These are phyloP conservation scores for Syrrhaptes paradoxus DNA, from an alignment of 2,113 vertebrate species.

Conservation along the genomic window DNA sequence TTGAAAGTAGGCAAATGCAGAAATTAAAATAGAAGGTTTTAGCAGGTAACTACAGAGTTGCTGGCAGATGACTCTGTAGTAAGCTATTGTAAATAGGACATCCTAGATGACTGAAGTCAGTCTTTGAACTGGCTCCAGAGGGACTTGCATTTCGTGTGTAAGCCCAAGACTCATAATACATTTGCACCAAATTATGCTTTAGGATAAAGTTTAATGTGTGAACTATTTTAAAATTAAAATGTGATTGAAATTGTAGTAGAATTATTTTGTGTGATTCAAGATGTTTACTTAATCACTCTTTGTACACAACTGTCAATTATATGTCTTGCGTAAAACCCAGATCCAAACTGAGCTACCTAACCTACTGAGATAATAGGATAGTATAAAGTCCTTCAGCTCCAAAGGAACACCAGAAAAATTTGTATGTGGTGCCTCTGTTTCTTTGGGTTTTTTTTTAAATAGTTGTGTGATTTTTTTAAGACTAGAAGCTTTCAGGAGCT, in stretches of 20 bases:
- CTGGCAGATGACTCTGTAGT: slow-evolving; percentile 44
- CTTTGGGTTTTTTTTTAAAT: neutral
- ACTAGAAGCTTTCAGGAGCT: neutral
- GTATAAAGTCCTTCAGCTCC: neutral
- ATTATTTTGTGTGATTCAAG: slow-evolving; percentile 20
- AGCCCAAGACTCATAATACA: slow-evolving; percentile 18
- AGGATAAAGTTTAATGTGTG: slow-evolving; percentile 62
- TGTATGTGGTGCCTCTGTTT: neutral
- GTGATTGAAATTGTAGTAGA: slow-evolving; percentile 23
- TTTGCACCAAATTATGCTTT: slow-evolving; percentile 31
- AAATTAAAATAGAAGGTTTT: slow-evolving; percentile 62
- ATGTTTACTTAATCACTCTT: slow-evolving; percentile 41
- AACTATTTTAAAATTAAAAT: slow-evolving; percentile 58
- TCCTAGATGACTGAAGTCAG: slow-evolving; percentile 34
- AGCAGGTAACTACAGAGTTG: slow-evolving; percentile 62
- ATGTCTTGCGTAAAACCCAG: neutral
- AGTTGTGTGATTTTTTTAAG: neutral
- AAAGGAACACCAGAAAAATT: neutral
- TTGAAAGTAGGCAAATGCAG: slow-evolving; percentile 66
- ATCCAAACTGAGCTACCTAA: neutral
- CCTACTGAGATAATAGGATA: neutral
- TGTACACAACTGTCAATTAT: neutral
- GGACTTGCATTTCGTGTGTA: neutral
- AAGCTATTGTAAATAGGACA: slow-evolving; percentile 53
- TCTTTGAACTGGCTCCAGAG: slow-evolving; percentile 56